Base-by-base conservation (phyloP, 2,888 invertebrate genomes). In the Drosophila yooni region DNA sequence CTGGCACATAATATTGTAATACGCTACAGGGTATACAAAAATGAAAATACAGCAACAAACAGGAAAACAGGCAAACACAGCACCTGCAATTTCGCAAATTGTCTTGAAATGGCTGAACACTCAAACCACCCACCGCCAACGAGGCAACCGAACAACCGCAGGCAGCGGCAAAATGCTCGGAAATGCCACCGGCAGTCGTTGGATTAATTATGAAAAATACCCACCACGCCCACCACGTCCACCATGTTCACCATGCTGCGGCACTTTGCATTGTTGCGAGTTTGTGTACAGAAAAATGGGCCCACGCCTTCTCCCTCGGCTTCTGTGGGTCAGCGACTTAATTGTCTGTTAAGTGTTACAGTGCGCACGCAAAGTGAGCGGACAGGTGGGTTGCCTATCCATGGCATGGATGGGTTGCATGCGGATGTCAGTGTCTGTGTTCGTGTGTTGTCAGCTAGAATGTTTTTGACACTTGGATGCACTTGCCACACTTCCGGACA, bases 341-440 rank as follows among this genome's bases (percentile, higher is more conserved):
- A 86, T 86, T 87, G 85, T 86, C 89, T 82, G 85, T 89, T 89
- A 89, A 86, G 89, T 86, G 85, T 89, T 84, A 82, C 89, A 73
- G 74, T 69, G 80, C 54, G 70, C 82, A 74, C 73, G 70, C 68
- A 82, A 70, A 74, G 79, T 65, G 67, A 68, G 56, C 62, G 64
- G 60, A 33, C 46, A 64, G 31, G 43, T 43, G 18, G n/a, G 34
- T 3, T 13, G 21, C 27, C 18, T 29, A 38, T 51, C 48, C 15
- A 11, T 40, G 33, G 33, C 21, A 38, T 27, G 56, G 62, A 40
- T 21, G 38, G 43, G 52, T 21, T 57, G 29, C 31, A 40, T 13
- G 21, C 18, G 38, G 18, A n/a, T 54, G 36, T 7, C 18, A 6
- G 53, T 54, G 38, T 40, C 29, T 57, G 40, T 31, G 40, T 40